These are phyloP conservation scores for Gymnothorax javanicus DNA, from an alignment of 2,797 vertebrate species.

Conservation along the genomic window DNA sequence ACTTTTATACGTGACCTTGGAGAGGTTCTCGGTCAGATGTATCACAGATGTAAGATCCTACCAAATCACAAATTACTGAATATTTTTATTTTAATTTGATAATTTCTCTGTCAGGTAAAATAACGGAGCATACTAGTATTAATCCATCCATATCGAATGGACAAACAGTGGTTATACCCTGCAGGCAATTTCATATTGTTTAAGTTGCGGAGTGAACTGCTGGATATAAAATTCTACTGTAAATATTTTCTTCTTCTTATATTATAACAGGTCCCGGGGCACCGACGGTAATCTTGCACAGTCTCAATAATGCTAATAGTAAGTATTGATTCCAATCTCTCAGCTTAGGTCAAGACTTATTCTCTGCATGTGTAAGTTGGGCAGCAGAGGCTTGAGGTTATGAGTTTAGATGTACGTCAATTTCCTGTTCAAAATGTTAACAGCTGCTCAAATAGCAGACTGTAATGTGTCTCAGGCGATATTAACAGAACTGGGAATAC, in stretches of 20 bases:
- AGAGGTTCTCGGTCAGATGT: neutral
- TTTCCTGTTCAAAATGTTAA: conserved; percentile 44
- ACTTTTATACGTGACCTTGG: neutral
- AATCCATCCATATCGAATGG: neutral
- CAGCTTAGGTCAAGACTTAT: neutral
- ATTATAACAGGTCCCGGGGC: conserved; percentile 78
- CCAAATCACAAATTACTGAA: neutral
- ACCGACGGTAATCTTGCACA: conserved; percentile 83
- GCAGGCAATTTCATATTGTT: neutral
- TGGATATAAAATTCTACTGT: neutral
- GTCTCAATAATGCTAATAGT: conserved; percentile 78
- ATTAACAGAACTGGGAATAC: conserved; percentile 56
- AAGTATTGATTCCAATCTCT: conserved; percentile 59
- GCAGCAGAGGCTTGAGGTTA: conserved; percentile 14
- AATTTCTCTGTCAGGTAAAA: neutral
- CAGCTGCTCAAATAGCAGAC: conserved; percentile 58
- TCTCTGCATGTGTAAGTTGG: neutral
- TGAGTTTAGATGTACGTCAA: conserved; percentile 37
- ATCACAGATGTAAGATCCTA: neutral
- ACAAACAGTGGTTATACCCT: neutral
- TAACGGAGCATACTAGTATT: neutral
- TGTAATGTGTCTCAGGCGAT: conserved; percentile 59
- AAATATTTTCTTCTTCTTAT: conserved; percentile 8
- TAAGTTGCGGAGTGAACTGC: neutral
- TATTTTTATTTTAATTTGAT: neutral